phyloP scores from a whole-genome alignment of 2,797 vertebrate species.

The Thalassophryne amazonica region DNA sequence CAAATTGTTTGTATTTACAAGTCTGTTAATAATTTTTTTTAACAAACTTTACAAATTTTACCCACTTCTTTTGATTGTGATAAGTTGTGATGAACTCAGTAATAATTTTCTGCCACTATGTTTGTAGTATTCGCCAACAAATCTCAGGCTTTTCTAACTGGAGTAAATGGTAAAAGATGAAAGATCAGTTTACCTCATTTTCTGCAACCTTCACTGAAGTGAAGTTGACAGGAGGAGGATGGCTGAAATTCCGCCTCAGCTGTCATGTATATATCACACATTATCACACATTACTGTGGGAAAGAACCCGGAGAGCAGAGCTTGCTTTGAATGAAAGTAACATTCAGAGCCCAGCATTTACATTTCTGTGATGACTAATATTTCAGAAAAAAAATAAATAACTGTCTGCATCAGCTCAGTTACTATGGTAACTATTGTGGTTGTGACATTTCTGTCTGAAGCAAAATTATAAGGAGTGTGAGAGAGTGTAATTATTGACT shows the following conservation, averaged over 20 bases:
- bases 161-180: neutral
- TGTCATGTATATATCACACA: neutral
- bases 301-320: neutral
- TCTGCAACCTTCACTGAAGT: neutral
- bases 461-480: constrained; percentile 30
- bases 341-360: constrained; percentile 3
- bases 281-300: constrained; percentile 3
- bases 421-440: constrained; percentile 39
- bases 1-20: too few species aligned
- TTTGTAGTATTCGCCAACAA: too few species aligned
- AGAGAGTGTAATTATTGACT: constrained; percentile 14
- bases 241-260: constrained; percentile 10
- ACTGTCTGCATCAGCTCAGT: constrained; percentile 23
- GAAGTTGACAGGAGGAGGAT: neutral
- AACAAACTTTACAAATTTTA: too few species aligned
- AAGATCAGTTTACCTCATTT: constrained; percentile 5
- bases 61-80: too few species aligned
- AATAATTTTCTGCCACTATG: too few species aligned
- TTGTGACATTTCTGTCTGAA: constrained; percentile 27
- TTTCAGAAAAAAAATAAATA: neutral
- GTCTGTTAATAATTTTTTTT: too few species aligned
- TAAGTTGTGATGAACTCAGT: too few species aligned
- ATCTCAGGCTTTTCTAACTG: neutral
- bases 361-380: constrained; percentile 29
- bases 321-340: neutral